These are phyloP conservation scores for Odontamblyopus lacepedii DNA, from an alignment of 2,797 vertebrate genomes.

Conservation along the genomic window DNA sequence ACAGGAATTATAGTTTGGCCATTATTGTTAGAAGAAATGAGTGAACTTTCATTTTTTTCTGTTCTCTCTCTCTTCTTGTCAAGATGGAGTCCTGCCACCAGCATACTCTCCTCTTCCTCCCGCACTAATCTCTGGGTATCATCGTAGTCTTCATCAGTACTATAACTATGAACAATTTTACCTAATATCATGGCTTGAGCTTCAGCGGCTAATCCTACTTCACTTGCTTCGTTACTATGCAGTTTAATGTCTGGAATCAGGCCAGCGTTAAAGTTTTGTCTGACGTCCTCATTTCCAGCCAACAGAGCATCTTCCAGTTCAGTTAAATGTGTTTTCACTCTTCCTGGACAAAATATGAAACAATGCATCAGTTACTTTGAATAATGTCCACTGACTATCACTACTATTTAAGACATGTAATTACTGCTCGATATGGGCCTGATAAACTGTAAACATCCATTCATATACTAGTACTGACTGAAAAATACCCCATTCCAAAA, in stretches of 20 bases:
- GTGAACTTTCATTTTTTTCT: background rate
- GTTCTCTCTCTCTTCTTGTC: background rate
- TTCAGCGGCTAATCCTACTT: background rate
- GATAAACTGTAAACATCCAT: background rate
- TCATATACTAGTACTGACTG: background rate
- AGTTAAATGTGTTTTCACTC: conserved; percentile 12
- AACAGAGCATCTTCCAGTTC: conserved; percentile 12
- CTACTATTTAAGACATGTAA: background rate
- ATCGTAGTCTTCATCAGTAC: background rate
- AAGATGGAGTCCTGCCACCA: conserved; percentile 44
- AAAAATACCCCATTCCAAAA: background rate
- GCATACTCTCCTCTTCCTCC: conserved; percentile 40
- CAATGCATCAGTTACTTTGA: background rate
- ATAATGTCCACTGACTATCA: background rate
- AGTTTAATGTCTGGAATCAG: conserved; percentile 14
- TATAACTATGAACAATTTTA: background rate
- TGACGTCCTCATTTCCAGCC: conserved; percentile 17
- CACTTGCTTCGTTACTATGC: conserved; percentile 1
- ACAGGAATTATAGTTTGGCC: background rate
- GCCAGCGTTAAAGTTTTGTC: conserved; percentile 17
- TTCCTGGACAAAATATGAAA: conserved; percentile 39
- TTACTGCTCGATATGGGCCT: background rate
- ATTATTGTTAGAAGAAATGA: conserved; percentile 16
- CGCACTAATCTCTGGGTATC: conserved; percentile 11
- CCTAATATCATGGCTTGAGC: conserved; percentile 7